Base-by-base conservation (phyloP, 1,140 invertebrate genomes). In the Danaus plexippus region DNA sequence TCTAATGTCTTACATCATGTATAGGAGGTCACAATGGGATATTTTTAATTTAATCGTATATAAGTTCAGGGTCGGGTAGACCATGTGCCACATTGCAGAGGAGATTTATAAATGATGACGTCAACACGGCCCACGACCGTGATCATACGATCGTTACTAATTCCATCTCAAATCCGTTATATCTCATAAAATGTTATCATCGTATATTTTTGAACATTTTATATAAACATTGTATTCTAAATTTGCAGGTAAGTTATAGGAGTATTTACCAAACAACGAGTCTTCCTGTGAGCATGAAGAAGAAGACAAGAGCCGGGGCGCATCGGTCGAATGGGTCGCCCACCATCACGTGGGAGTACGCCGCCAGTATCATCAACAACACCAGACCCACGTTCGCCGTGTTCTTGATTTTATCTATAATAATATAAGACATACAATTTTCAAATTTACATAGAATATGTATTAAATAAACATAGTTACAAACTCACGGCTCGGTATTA, bases 201-300 rank as follows among this genome's bases (percentile, higher is more conserved):
- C 22, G 22, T 32, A 32, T 32, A 32, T 32, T 32, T 32, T 32
- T 32, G 22, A 32, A 32, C 7, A 32, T 32, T 32, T 32, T 32
- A 32, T 32, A 32, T 32, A 32, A 32, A 32, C 22, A 32, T 32
- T 32, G 0, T 32, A 32, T 32, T 32, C 22, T 32, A 32, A 32
- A 32, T 51, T 4, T 41, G 41, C 11, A n/a, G 41, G 22, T 40
- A 18, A 3, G n/a, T 12, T 32, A 15, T 15, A 15, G 22, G n/a
- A 43, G 2, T 42, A 43, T 63, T 85, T 85, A 90, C 89, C 89
- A 92, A 15, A 92, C 90, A 11, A 98, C 94, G 45, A 99, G 87
- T 61, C 97, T 90, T 66, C 97, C 97, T 47, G 91, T 92, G n/a
- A 99, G 87, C 92, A 99, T 96, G 69, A 98, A 95, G 71, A 96